Evolutionary conservation across 1,140 invertebrate genomes (phyloP).

Genomic region (Agrilus planipennis): DNA sequence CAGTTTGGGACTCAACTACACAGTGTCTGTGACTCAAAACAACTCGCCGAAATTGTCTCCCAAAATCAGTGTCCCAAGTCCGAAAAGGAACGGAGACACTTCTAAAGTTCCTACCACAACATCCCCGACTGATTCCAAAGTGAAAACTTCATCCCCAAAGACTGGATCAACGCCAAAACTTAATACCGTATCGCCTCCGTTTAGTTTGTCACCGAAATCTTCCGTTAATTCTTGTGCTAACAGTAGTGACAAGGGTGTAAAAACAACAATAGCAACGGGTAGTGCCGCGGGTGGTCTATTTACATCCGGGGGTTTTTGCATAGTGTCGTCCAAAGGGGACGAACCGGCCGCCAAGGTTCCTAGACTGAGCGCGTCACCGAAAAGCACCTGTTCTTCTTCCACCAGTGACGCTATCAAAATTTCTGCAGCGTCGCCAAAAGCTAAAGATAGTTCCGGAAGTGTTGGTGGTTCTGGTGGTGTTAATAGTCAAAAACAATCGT

Average conservation of each 20-base stretch:
- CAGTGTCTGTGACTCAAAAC: slow-evolving; percentile 25
- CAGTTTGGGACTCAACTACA: slow-evolving; percentile 30
- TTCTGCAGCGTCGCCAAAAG: not conserved
- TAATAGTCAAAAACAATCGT: not conserved
- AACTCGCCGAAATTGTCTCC: slow-evolving; percentile 6
- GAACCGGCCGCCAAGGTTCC: no score
- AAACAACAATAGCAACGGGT: no score
- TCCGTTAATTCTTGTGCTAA: no score
- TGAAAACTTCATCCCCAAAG: not conserved
- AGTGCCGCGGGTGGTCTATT: no score
- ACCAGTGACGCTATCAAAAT: not conserved
- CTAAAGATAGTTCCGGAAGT: not conserved
- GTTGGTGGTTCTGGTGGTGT: not conserved
- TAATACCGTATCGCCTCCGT: not conserved
- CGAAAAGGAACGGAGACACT: slow-evolving; percentile 6
- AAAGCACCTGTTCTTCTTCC: not conserved
- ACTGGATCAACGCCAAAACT: not conserved
- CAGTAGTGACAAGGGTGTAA: no score
- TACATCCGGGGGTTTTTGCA: no score
- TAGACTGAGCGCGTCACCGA: not conserved
- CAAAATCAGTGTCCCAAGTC: slow-evolving; percentile 8
- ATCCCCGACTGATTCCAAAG: no score
- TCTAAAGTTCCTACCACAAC: no score
- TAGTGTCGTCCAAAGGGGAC: no score
- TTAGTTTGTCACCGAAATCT: slow-evolving; percentile 4